Evolutionary conservation across 2,113 vertebrate species (phyloP).

Genomic region (Nansenia antarctica): DNA sequence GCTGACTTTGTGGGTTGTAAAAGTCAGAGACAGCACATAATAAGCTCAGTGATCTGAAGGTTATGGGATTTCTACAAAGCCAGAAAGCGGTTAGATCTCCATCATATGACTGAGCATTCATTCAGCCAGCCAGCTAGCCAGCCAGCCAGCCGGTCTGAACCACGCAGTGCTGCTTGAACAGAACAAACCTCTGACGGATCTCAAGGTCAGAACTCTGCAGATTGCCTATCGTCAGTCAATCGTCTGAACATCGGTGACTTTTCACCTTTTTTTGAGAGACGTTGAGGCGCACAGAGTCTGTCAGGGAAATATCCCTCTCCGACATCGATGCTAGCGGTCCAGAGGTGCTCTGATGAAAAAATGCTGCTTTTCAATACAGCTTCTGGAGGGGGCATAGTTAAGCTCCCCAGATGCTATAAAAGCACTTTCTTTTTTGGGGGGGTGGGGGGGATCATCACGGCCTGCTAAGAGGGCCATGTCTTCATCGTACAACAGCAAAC

Average conservation of each 20-base stretch:
- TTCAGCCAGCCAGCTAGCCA: too few species aligned
- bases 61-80: conserved; percentile 1
- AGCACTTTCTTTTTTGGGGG: too few species aligned
- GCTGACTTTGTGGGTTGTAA: background rate
- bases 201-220: background rate
- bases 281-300: background rate
- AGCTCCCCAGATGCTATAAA: too few species aligned
- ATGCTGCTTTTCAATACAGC: background rate
- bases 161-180: background rate
- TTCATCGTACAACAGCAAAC: too few species aligned
- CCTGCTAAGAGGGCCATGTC: too few species aligned
- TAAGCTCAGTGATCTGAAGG: conserved; percentile 8
- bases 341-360: background rate
- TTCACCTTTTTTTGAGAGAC: background rate
- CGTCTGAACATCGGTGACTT: background rate
- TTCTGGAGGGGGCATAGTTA: too few species aligned
- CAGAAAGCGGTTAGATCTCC: background rate
- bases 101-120: background rate
- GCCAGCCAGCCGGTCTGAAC: too few species aligned
- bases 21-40: background rate
- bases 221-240: background rate
- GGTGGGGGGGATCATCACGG: too few species aligned
- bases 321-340: background rate
- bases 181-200: background rate
- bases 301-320: background rate